Evolutionary conservation across 2,888 invertebrate genomes (phyloP).

Genomic region (Alviniconcha strummeri): DNA sequence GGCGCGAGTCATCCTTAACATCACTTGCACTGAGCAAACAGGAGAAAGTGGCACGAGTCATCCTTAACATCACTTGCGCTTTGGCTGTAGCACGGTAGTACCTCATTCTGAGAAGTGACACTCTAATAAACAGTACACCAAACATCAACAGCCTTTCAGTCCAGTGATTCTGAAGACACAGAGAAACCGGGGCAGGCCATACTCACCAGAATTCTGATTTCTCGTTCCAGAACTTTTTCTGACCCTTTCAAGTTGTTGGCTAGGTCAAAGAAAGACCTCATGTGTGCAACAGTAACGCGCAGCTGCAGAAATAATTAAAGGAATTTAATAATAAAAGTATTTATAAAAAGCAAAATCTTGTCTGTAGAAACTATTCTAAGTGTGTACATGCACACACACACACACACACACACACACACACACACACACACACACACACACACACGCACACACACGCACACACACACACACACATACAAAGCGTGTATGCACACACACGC

Average conservation of each 20-base stretch:
- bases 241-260: conserved; percentile 39
- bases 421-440: not conserved
- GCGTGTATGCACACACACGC: no score
- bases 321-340: conserved; percentile 23
- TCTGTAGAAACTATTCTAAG: no score
- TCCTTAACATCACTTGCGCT: no score
- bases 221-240: conserved; percentile 41
- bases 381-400: not conserved
- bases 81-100: no score
- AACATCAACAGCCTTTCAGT: no score
- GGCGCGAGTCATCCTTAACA: no score
- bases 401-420: not conserved
- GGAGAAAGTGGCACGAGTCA: no score
- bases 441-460: conserved; percentile 1
- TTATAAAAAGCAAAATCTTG: no score
- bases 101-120: no score
- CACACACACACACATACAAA: not conserved
- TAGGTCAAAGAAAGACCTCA: conserved; percentile 43
- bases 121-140: no score
- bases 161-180: no score
- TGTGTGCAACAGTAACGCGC: conserved; percentile 26
- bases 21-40: no score
- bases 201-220: conserved; percentile 43
- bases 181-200: not conserved
- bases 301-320: conserved; percentile 15